These are phyloP conservation scores for Dorcus parallelipipedus DNA, from an alignment of 2,888 invertebrate species.

Conservation along the genomic window DNA sequence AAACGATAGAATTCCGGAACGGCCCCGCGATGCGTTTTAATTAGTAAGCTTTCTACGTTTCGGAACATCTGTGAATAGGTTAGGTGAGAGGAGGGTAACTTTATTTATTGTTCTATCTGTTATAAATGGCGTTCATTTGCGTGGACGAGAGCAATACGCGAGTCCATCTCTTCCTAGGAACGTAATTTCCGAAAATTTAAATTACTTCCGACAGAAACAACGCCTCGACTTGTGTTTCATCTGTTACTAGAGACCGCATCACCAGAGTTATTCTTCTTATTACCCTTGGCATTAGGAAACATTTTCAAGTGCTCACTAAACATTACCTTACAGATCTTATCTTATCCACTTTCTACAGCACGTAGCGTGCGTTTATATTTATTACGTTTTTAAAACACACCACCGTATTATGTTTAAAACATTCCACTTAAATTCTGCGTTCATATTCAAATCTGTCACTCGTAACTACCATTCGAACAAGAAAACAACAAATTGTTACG, in stretches of 20 bases:
- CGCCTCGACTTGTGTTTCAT: constrained; percentile 11
- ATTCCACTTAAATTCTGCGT: no score
- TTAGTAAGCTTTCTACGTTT: constrained; percentile 18
- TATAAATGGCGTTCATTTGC: constrained; percentile 34
- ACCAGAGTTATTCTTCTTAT: background rate
- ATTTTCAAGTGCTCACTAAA: no score
- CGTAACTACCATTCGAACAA: no score
- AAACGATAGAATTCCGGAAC: no score
- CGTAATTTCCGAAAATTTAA: constrained; percentile 38
- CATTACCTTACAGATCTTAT: no score
- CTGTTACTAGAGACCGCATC: constrained; percentile 5
- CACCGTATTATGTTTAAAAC: no score
- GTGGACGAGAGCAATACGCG: constrained; percentile 28
- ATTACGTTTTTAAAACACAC: no score
- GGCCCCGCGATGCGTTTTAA: constrained; percentile 13
- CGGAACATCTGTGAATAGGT: constrained; percentile 20
- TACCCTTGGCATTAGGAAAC: no score
- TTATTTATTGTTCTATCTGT: constrained; percentile 35
- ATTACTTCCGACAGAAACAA: constrained; percentile 34
- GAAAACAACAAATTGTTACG: no score
- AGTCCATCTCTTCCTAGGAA: constrained; percentile 30
- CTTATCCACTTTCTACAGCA: no score
- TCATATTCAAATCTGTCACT: no score
- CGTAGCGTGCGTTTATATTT: no score
- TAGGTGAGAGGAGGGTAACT: constrained; percentile 23